Evolutionary conservation across 2,888 invertebrate genomes (phyloP), one percentile per base, ranked within the genome.

Genomic region (Phyllotreta striolata): DNA sequence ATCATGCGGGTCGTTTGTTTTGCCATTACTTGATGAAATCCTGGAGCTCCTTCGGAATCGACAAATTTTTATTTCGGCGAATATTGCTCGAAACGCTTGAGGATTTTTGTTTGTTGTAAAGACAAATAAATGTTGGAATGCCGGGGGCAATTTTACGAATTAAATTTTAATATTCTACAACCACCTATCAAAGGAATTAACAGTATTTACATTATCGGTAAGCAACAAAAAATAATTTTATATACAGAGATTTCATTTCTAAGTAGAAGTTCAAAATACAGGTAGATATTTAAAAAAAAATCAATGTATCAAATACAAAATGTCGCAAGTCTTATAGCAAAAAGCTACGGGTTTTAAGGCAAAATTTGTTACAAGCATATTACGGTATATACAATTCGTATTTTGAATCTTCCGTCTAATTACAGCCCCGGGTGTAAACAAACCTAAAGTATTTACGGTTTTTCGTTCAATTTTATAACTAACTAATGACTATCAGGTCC

Each of bases 11-110:
- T 74, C 78, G 77, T 79, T 79, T 78, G 73, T 76, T 73, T 71
- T 77, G 72, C 77, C 77, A 78, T 78, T 78, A 78, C 77, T 72
- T 72, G 74, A 76, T 74, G 76, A 74, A 75, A 73, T 73, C 73
- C 70, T 68, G 68, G 66, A 67, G 24, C 8, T 10, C n/a, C 51
- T 41, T 51, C 37, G 35, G 60, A 37, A 60, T 38, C 14, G 43
- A 38, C 12, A 4, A 12, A 47, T 10, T 52, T 6, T n/a, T 49
- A 49, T 49, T 49, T 35, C 37, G 14, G 24, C 24, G 12, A 10
- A 46, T 46, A 10, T 13, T 12, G 8, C 14, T 4, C 46, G 3
- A 46, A 7, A 46, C 8, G 13, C 10, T 41, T 4, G 9, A 34
- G 39, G 13, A 52, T 8, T 34, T 10, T 37, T 51, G 8, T 35